These are phyloP conservation scores for Cheilosia urbana DNA, from an alignment of 2,888 invertebrate genomes.

Conservation along the genomic window DNA sequence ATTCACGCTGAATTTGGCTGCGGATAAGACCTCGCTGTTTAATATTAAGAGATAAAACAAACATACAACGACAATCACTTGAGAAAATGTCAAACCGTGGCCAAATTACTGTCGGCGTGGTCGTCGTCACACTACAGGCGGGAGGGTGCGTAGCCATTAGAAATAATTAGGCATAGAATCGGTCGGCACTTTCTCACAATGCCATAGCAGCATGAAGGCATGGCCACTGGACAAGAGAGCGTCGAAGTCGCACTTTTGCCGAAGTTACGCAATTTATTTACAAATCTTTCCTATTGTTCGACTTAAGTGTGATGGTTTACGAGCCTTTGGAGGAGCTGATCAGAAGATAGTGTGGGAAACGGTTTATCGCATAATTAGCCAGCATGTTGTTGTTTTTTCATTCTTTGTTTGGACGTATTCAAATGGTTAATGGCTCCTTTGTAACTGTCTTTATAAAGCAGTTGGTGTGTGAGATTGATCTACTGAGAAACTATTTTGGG, in stretches of 20 bases:
- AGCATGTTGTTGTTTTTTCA: slow-evolving; percentile 3
- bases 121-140: too few species aligned
- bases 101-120: slow-evolving; percentile 16
- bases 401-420: neutral
- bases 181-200: slow-evolving; percentile 43
- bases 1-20: slow-evolving; percentile 18
- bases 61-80: slow-evolving; percentile 24
- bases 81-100: neutral
- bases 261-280: slow-evolving; percentile 14
- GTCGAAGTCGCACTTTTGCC: slow-evolving; percentile 24
- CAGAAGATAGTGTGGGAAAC: slow-evolving; percentile 25
- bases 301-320: slow-evolving; percentile 13
- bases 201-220: slow-evolving; percentile 12
- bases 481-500: neutral
- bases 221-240: slow-evolving; percentile 14
- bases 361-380: slow-evolving; percentile 20
- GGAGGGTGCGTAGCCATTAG: slow-evolving; percentile 21
- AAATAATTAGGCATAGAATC: slow-evolving; percentile 50
- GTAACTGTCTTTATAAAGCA: neutral
- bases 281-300: slow-evolving; percentile 40
- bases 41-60: slow-evolving; percentile 28
- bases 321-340: neutral
- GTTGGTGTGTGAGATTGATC: neutral
- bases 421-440: slow-evolving; percentile 2
- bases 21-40: slow-evolving; percentile 8